A percentile compares a stretch with the other conserved stretches of the same genome.
Evolutionary conservation across 1,140 invertebrate species (phyloP).

Genomic region (Rhagoletis zephyria): DNA sequence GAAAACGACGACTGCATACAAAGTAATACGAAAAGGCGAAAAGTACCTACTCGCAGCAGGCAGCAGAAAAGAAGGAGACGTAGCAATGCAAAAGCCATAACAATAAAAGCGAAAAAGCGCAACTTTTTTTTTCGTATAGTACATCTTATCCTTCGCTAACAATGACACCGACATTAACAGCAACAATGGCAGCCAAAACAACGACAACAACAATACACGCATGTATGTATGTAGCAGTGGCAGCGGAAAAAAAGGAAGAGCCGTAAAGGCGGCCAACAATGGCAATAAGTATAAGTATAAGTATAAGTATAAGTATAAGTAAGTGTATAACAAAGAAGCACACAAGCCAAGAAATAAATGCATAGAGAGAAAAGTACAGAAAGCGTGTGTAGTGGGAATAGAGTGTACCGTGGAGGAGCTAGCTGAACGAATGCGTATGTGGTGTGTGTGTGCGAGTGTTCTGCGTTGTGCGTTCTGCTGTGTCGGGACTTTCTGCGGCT

Average conservation of each 20-base stretch:
- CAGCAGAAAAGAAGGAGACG: background rate
- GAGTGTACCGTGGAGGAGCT: background rate
- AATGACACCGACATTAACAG: constrained; percentile 49
- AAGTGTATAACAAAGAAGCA: constrained; percentile 34
- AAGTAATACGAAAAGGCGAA: constrained; percentile 45
- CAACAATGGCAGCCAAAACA: constrained; percentile 38
- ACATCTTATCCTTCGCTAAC: constrained; percentile 15
- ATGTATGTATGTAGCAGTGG: background rate
- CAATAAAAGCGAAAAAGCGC: constrained; percentile 49
- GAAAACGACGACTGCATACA: constrained; percentile 31
- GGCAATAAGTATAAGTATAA: constrained; percentile 18
- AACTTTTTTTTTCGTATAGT: constrained; percentile 10
- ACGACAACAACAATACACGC: background rate
- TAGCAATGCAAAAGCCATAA: constrained; percentile 46
- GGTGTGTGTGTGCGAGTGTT: background rate
- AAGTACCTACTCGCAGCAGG: background rate
- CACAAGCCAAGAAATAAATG: constrained; percentile 37
- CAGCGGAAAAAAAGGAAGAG: background rate
- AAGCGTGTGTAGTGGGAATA: background rate
- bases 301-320: constrained; percentile 25
- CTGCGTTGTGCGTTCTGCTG: too few species aligned
- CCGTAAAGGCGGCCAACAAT: constrained; percentile 3
- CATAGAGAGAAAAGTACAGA: background rate
- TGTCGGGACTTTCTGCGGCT: background rate
- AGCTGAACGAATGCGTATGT: background rate